phyloP scores from a whole-genome alignment of 1,140 invertebrate genomes.

The Venturia canescens region DNA sequence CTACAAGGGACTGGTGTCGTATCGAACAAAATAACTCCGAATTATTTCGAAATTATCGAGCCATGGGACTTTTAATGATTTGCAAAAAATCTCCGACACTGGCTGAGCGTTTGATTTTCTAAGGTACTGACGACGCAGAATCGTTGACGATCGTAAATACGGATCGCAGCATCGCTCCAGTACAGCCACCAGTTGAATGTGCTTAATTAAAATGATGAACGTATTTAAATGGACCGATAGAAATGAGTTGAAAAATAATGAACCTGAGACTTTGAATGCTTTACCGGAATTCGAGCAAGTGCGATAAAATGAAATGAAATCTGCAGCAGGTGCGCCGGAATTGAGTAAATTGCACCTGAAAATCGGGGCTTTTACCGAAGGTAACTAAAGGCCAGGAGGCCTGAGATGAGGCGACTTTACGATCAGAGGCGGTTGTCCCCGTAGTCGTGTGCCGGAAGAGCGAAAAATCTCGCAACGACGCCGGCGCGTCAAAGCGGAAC shows the following conservation, averaged over 20 bases:
- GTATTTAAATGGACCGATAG: background rate
- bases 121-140: too few species aligned
- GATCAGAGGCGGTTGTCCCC: conserved; percentile 22
- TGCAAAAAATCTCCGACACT: too few species aligned
- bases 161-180: too few species aligned
- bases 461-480: conserved; percentile 47
- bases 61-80: background rate
- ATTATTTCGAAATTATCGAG: background rate
- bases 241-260: background rate
- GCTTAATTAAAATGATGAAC: background rate
- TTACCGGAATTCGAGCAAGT: background rate
- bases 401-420: conserved; percentile 42
- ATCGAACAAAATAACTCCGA: background rate
- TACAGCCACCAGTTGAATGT: background rate
- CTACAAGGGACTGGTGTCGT: background rate
- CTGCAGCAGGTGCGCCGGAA: conserved; percentile 35
- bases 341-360: conserved; percentile 51
- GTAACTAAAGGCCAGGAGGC: background rate
- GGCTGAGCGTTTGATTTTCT: too few species aligned
- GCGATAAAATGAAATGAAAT: background rate
- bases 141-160: too few species aligned
- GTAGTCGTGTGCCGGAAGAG: background rate
- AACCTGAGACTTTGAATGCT: background rate
- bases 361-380: conserved; percentile 38
- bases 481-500: conserved; percentile 60